Base-by-base conservation (phyloP, 2,113 vertebrate species). In the Crypturellus undulatus region DNA sequence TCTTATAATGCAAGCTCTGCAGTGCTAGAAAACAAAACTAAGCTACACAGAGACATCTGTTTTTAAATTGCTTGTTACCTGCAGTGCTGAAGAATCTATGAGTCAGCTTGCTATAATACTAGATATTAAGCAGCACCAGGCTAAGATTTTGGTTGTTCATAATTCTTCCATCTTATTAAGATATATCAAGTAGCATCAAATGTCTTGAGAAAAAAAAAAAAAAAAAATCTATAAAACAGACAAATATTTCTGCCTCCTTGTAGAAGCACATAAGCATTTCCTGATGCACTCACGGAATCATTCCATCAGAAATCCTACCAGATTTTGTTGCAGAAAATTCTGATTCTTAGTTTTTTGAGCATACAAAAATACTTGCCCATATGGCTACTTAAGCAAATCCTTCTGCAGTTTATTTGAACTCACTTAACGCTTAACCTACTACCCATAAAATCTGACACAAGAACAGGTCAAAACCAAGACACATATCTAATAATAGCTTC, bases 331-430 rank as follows among this genome's bases (percentile, higher is more conserved):
- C 15, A 94, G 59, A 82, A 93, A 91, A 84, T 49, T 68, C 52
- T 49, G 17, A 67, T 64, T 92, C 88, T 94, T 93, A 95, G 94
- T 88, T 90, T 90, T 92, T 71, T 52, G n/a, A 93, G 38, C 63
- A 69, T 32, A 59, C 45, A 76, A 17, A 17, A 76, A 82, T 22
- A 82, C n/a, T 87, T 76, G 70, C 47, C 43, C 14, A 17, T 9
- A 26, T 52, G 72, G 77, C 52, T 87, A 60, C 40, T 65, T 79
- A 40, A 72, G 83, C 70, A 68, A 89, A 26, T n/a, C 63, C 36
- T 69, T 63, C 78, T 70, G 51, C 47, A 54, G 49, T 79, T 84
- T 79, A 87, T 62, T 45, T 72, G 18, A 87, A 82, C 26, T 91
- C 40, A 18, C 32, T 11, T 47, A 64, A 18, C 43, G 84, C 63